These are phyloP conservation scores for Onychomys leucogaster DNA, from an alignment of 2,797 vertebrate species.

Conservation along the genomic window DNA sequence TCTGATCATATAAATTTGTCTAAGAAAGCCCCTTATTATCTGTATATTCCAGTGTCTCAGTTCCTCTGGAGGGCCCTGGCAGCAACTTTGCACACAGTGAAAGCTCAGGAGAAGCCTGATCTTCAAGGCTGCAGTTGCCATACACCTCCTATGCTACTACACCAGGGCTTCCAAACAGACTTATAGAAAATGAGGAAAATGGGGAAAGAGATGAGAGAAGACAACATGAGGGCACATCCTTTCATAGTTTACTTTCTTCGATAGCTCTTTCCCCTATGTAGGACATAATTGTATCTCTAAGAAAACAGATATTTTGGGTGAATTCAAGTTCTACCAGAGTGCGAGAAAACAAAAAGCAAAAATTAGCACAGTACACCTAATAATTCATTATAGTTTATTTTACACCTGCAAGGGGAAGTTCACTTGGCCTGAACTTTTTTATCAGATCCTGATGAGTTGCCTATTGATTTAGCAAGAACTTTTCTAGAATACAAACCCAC, in stretches of 20 bases:
- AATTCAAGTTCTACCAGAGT: slow-evolving; percentile 71
- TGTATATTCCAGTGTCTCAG: background rate
- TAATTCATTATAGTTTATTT: slow-evolving; percentile 85
- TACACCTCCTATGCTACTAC: background rate
- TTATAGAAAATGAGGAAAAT: slow-evolving; percentile 4
- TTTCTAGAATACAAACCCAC: slow-evolving; percentile 74
- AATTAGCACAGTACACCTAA: slow-evolving; percentile 1
- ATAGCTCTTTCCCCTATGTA: slow-evolving; percentile 46
- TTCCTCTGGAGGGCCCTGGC: background rate
- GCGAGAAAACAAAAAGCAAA: slow-evolving; percentile 74
- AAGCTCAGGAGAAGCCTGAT: background rate
- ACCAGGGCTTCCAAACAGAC: slow-evolving; percentile 26
- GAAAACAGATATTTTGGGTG: slow-evolving; percentile 73
- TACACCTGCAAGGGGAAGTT: slow-evolving; percentile 85
- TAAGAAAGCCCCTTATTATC: background rate
- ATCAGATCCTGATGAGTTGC: slow-evolving; percentile 73
- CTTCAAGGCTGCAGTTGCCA: background rate
- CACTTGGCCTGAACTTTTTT: slow-evolving; percentile 81
- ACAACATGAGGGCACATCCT: background rate
- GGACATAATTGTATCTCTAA: slow-evolving; percentile 68
- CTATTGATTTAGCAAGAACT: slow-evolving; percentile 85
- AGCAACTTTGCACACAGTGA: background rate
- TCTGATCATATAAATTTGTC: background rate
- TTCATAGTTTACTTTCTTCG: slow-evolving; percentile 66
- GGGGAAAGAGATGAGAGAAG: background rate